Conservation (phyloP, 2,113 vertebrate genomes). For the Hemichromis elongatus region DNA sequence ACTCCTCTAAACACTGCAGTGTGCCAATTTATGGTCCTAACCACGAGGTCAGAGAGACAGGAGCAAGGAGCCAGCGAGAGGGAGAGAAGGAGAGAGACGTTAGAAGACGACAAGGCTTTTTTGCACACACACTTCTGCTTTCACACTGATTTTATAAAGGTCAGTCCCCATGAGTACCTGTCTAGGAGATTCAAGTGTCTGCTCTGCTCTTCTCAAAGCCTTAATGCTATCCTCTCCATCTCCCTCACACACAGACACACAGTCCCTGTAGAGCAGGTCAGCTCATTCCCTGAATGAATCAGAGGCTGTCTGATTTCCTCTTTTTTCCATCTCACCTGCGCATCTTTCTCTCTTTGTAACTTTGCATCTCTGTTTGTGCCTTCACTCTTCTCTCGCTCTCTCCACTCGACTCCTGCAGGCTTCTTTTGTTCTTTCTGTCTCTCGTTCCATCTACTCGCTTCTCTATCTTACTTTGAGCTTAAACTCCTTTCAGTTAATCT, state of each 20-base stretch:
- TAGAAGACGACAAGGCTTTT: neutral
- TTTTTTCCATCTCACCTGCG: neutral
- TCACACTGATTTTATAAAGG: constrained; percentile 58
- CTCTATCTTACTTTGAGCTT: neutral
- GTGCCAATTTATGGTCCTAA: constrained; percentile 60
- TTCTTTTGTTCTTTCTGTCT: neutral
- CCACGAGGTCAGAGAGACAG: constrained; percentile 40
- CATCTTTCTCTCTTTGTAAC: neutral
- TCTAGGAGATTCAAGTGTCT: constrained; percentile 38
- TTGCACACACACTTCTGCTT: constrained; percentile 7
- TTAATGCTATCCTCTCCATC: constrained; percentile 4
- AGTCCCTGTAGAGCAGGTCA: neutral
- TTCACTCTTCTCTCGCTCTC: neutral
- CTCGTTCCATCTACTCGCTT: neutral
- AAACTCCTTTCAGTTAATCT: neutral
- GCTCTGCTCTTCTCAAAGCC: constrained; percentile 18
- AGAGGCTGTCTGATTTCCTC: neutral
- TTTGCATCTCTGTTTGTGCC: neutral
- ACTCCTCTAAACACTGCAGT: constrained; percentile 35
- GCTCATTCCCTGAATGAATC: constrained; percentile 41
- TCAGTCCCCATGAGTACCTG: constrained; percentile 48
- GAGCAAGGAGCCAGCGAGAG: neutral
- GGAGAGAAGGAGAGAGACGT: neutral
- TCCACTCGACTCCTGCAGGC: neutral
- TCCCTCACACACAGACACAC: neutral